Conservation (phyloP, 2,113 vertebrate genomes). For the Chitala chitala region DNA sequence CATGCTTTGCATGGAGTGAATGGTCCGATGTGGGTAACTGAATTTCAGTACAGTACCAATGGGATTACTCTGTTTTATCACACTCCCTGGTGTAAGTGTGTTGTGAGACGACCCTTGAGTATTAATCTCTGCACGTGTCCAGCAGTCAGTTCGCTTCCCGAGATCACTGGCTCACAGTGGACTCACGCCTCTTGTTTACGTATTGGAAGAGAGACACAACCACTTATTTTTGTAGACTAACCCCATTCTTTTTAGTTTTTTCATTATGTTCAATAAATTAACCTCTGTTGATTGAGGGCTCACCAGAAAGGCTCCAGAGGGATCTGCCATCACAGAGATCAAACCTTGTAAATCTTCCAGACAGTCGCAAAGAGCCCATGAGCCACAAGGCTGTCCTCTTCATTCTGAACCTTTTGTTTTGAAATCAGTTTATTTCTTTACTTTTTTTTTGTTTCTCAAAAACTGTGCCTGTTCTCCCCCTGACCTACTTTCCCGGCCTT, state of each 20-base stretch:
- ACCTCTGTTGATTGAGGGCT: background rate
- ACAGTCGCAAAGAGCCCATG: background rate
- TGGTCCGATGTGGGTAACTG: background rate
- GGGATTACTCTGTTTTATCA: background rate
- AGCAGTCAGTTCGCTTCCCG: background rate
- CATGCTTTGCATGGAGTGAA: background rate
- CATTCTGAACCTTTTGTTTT: slow-evolving; percentile 20
- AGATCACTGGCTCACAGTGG: background rate
- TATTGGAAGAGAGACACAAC: no score
- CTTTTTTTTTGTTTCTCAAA: background rate
- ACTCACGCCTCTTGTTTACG: no score
- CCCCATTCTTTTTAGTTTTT: no score
- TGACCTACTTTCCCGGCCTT: slow-evolving; percentile 33
- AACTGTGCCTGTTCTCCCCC: slow-evolving; percentile 12
- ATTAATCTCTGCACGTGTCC: background rate
- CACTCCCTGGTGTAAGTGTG: background rate
- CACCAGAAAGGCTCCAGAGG: background rate
- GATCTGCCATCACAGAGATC: no score
- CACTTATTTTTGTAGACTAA: no score
- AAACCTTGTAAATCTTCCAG: background rate
- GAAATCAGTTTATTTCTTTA: slow-evolving; percentile 10
- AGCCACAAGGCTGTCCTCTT: background rate
- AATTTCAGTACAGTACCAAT: background rate
- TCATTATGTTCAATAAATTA: background rate
- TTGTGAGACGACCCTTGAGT: background rate